These are phyloP conservation scores for Oeneis ivallda DNA, from an alignment of 2,888 invertebrate genomes.

Conservation along the genomic window DNA sequence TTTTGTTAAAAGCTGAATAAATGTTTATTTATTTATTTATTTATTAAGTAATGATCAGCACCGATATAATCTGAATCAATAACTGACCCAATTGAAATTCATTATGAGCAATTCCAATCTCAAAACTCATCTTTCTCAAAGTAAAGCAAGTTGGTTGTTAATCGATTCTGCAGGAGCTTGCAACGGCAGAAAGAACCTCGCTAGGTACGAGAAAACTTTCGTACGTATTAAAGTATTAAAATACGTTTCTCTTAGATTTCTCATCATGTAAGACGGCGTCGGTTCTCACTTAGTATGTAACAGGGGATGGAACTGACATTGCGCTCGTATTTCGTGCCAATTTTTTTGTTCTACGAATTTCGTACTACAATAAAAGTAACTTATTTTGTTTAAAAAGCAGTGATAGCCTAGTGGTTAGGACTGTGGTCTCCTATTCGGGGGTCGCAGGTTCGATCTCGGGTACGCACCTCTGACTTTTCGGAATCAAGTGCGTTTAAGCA, in stretches of 20 bases:
- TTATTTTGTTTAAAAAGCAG: too few species aligned
- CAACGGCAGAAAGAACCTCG: constrained; percentile 22
- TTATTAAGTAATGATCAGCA: too few species aligned
- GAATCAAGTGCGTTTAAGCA: too few species aligned
- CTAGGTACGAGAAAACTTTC: constrained; percentile 35
- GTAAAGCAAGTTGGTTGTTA: constrained; percentile 23
- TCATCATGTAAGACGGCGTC: constrained; percentile 39
- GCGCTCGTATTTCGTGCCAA: constrained; percentile 8
- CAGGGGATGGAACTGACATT: constrained; percentile 28
- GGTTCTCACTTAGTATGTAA: constrained; percentile 32
- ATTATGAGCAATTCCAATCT: constrained; percentile 1
- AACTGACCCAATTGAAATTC: background rate
- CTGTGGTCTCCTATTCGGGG: too few species aligned
- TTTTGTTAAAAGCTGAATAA: too few species aligned
- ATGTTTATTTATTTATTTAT: too few species aligned
- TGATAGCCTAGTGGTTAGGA: too few species aligned
- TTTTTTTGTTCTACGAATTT: constrained; percentile 1
- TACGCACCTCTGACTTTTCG: too few species aligned
- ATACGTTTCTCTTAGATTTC: constrained; percentile 38
- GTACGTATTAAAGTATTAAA: too few species aligned
- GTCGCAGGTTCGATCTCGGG: too few species aligned
- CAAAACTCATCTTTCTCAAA: background rate
- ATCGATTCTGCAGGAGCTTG: constrained; percentile 27
- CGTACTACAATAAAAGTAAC: background rate
- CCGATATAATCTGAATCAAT: background rate